Percentiles rank a stretch among this genome's conserved stretches.
Evolutionary conservation across 2,888 invertebrate species (phyloP).

Genomic region (Mesoligia furuncula): DNA sequence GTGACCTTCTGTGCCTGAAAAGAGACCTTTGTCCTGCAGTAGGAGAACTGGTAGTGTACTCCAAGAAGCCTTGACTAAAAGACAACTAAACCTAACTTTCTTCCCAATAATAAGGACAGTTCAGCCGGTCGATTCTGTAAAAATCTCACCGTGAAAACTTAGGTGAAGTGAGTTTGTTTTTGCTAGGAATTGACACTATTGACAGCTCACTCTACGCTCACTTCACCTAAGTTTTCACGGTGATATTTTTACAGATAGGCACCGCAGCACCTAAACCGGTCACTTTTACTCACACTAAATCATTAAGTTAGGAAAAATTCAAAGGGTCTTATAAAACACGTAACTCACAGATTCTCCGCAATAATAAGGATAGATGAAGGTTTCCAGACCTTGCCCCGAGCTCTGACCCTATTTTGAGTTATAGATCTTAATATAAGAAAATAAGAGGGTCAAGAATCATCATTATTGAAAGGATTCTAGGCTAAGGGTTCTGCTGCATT

Average conservation of each 20-base stretch:
- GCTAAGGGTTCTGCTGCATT: slow-evolving; percentile 6
- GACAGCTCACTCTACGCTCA: too few species aligned
- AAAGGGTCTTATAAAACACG: slow-evolving; percentile 14
- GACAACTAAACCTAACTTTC: neutral
- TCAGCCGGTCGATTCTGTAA: neutral
- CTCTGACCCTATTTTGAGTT: slow-evolving; percentile 56
- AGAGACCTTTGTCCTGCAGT: too few species aligned
- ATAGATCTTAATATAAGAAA: slow-evolving; percentile 54
- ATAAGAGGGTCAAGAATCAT: slow-evolving; percentile 34
- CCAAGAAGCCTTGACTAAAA: neutral
- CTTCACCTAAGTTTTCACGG: too few species aligned
- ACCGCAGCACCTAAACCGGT: neutral
- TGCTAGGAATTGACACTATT: too few species aligned
- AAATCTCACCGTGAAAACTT: too few species aligned
- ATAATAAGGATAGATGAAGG: slow-evolving; percentile 56
- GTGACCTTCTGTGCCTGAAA: too few species aligned
- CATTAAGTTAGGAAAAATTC: slow-evolving; percentile 23
- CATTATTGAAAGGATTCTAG: slow-evolving; percentile 29
- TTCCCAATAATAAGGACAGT: neutral
- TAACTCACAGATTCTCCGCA: slow-evolving; percentile 39
- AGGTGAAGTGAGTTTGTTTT: too few species aligned
- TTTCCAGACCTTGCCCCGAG: slow-evolving; percentile 27
- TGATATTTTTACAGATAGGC: too few species aligned
- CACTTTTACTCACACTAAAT: slow-evolving; percentile 7
- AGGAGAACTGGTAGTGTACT: too few species aligned